phyloP scores from a whole-genome alignment of 1,140 invertebrate genomes.

The Megalopta genalis region DNA sequence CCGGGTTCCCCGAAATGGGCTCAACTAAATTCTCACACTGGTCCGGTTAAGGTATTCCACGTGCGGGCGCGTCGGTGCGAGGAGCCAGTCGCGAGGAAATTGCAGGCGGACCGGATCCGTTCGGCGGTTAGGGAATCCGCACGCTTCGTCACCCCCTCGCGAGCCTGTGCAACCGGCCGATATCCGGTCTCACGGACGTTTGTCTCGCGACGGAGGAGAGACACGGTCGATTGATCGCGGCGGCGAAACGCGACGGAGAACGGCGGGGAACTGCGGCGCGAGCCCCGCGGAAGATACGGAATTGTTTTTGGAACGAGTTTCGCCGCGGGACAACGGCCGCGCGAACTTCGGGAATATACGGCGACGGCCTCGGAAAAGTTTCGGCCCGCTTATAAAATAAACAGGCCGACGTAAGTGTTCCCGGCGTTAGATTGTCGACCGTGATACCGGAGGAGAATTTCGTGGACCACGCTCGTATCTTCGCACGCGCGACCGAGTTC shows the following conservation, averaged over 20 bases:
- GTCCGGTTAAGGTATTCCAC: constrained; percentile 31
- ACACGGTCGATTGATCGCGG: constrained; percentile 11
- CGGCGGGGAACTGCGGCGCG: too few species aligned
- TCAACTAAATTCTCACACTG: constrained; percentile 66
- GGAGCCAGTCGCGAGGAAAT: neutral
- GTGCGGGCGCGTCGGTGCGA: neutral
- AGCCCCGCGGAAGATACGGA: neutral
- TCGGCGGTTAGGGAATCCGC: constrained; percentile 6
- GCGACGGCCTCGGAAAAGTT: neutral
- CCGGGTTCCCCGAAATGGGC: constrained; percentile 49
- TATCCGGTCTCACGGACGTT: neutral
- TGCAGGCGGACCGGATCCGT: constrained; percentile 4
- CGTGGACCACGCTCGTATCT: too few species aligned
- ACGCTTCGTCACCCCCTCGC: constrained; percentile 14
- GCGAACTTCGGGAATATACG: neutral
- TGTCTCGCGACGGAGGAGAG: neutral
- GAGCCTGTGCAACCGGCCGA: constrained; percentile 27
- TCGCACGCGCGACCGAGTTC: too few species aligned
- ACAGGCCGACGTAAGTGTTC: too few species aligned
- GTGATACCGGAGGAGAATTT: too few species aligned
- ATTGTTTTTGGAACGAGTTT: constrained; percentile 22
- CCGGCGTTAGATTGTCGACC: too few species aligned
- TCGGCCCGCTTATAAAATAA: neutral
- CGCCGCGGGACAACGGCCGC: neutral
- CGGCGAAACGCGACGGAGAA: too few species aligned